These are phyloP conservation scores for Archivesica marissinica DNA, from an alignment of 1,140 invertebrate species.

Conservation along the genomic window DNA sequence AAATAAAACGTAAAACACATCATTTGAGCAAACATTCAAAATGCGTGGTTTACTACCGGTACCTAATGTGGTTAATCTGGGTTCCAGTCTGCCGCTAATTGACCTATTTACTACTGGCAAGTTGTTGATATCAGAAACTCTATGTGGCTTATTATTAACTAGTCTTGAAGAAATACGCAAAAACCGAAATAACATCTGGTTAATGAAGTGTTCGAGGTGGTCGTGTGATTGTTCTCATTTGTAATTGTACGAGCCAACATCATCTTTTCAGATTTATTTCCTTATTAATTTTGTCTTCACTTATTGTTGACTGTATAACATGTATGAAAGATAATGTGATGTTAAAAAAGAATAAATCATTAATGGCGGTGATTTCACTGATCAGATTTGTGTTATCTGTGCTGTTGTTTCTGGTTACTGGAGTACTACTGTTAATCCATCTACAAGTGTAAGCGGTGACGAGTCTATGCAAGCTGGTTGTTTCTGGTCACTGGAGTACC, in stretches of 20 bases:
- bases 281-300: background rate
- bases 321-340: too few species aligned
- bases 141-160: background rate
- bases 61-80: background rate
- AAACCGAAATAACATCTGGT: too few species aligned
- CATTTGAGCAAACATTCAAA: too few species aligned
- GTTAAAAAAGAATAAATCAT: too few species aligned
- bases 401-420: too few species aligned
- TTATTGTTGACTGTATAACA: conserved; percentile 24
- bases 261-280: conserved; percentile 20
- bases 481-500: too few species aligned
- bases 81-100: background rate
- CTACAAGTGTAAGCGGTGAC: too few species aligned
- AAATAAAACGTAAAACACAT: too few species aligned
- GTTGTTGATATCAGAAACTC: background rate
- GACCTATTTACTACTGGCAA: background rate
- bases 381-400: too few species aligned
- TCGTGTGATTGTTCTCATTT: background rate
- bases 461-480: too few species aligned
- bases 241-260: conserved; percentile 29
- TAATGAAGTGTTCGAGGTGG: background rate
- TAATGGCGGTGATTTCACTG: too few species aligned
- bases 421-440: too few species aligned
- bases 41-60: background rate
- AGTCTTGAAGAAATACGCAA: background rate